phyloP scores from a whole-genome alignment of 2,888 invertebrate genomes.

The Tupiocoris notatus region DNA sequence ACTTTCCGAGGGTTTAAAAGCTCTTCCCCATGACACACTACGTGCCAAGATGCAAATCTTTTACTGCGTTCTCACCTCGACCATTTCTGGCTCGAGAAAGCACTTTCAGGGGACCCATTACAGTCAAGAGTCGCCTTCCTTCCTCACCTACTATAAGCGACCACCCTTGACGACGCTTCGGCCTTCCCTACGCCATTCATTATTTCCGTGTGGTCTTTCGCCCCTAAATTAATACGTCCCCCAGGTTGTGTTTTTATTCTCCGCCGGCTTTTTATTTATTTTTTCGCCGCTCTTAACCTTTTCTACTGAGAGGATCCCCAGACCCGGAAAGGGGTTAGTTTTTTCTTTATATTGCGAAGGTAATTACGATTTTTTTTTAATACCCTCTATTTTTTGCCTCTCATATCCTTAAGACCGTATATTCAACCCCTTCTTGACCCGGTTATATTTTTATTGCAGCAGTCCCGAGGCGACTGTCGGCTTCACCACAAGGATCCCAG shows the following conservation, averaged over 20 bases:
- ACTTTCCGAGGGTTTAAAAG: no score
- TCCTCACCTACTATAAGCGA: no score
- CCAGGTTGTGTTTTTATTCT: not conserved
- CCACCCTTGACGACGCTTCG: slow-evolving; percentile 18
- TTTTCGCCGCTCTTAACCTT: no score
- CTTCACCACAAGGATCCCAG: slow-evolving; percentile 5
- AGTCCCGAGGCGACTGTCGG: not conserved
- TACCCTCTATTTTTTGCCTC: not conserved
- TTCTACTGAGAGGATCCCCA: no score
- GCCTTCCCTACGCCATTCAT: slow-evolving; percentile 36
- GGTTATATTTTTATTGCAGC: slow-evolving; percentile 21
- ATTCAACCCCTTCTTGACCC: slow-evolving; percentile 28
- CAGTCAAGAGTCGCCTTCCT: no score
- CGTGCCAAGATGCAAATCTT: not conserved
- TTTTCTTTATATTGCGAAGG: no score
- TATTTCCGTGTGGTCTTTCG: slow-evolving; percentile 36
- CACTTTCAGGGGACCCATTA: slow-evolving; percentile 30
- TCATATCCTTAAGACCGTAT: no score
- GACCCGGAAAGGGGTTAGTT: no score
- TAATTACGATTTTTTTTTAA: slow-evolving; percentile 36
- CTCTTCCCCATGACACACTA: no score
- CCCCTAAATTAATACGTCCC: slow-evolving; percentile 33
- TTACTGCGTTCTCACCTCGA: not conserved
- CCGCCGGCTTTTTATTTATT: not conserved
- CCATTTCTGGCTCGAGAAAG: no score